Evolutionary conservation across 2,797 vertebrate genomes (phyloP).

Genomic region (Poeciliopsis presidionis): DNA sequence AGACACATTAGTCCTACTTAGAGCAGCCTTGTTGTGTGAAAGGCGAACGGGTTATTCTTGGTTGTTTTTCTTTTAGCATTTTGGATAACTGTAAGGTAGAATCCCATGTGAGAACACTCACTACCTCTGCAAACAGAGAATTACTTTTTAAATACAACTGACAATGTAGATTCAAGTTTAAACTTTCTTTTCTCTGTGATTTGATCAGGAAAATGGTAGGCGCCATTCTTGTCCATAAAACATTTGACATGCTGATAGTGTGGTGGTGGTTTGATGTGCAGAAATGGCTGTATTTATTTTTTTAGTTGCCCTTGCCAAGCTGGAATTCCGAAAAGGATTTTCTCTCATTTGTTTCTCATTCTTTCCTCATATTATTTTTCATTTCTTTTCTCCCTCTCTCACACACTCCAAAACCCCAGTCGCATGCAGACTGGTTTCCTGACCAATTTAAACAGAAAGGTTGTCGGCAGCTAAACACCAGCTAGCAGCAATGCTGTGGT

Average conservation of each 20-base stretch:
- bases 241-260: constrained; percentile 68
- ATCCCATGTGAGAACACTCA: constrained; percentile 43
- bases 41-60: constrained; percentile 64
- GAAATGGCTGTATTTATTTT: constrained; percentile 75
- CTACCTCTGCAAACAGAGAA: constrained; percentile 15
- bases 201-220: constrained; percentile 55
- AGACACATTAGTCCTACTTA: constrained; percentile 42
- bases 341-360: constrained; percentile 72
- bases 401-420: constrained; percentile 66
- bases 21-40: constrained; percentile 61
- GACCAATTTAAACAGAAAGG: constrained; percentile 82
- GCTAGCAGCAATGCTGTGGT: constrained; percentile 81
- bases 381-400: constrained; percentile 36
- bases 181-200: constrained; percentile 32
- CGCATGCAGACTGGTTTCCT: constrained; percentile 72
- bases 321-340: constrained; percentile 78
- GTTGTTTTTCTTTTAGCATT: constrained; percentile 55
- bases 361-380: constrained; percentile 72
- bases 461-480: constrained; percentile 77
- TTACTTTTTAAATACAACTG: constrained; percentile 16
- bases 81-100: constrained; percentile 19
- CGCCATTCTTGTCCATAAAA: constrained; percentile 65
- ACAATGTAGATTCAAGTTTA: constrained; percentile 26
- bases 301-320: constrained; percentile 72
- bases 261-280: constrained; percentile 70